These are phyloP conservation scores for Mechanitis messenoides DNA, from an alignment of 2,888 invertebrate species.

Conservation along the genomic window DNA sequence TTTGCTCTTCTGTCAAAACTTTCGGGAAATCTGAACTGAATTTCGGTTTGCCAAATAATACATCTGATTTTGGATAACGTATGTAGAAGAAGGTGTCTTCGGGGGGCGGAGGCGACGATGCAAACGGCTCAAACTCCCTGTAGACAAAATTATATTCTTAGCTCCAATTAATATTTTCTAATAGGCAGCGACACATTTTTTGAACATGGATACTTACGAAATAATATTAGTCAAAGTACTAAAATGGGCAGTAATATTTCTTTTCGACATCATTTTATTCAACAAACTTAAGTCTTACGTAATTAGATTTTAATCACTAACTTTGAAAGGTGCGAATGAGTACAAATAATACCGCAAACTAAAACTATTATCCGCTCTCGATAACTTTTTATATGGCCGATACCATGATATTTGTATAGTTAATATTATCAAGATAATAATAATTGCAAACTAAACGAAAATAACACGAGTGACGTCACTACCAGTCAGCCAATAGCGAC, in stretches of 20 bases:
- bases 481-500: conserved; percentile 48
- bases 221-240: conserved; percentile 56
- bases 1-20: conserved; percentile 41
- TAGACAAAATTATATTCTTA: conserved; percentile 29
- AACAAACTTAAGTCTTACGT: conserved; percentile 2
- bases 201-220: conserved; percentile 46
- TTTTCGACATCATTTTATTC: conserved; percentile 56
- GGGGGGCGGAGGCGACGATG: conserved; percentile 81
- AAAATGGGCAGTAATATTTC: conserved; percentile 55
- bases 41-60: conserved; percentile 53
- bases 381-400: conserved; percentile 50
- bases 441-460: conserved; percentile 52
- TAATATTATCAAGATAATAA: conserved; percentile 58
- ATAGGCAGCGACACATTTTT: not conserved
- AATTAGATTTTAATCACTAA: not conserved
- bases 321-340: conserved; percentile 18
- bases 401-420: conserved; percentile 31
- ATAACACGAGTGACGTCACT: conserved; percentile 61
- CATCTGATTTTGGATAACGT: conserved; percentile 76
- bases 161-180: not conserved
- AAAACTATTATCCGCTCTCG: conserved; percentile 29
- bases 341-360: conserved; percentile 41
- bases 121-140: conserved; percentile 71
- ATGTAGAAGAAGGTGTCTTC: conserved; percentile 85
- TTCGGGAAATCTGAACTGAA: conserved; percentile 43